phyloP scores from a whole-genome alignment of 2,113 vertebrate genomes.

The Caranx melampygus region DNA sequence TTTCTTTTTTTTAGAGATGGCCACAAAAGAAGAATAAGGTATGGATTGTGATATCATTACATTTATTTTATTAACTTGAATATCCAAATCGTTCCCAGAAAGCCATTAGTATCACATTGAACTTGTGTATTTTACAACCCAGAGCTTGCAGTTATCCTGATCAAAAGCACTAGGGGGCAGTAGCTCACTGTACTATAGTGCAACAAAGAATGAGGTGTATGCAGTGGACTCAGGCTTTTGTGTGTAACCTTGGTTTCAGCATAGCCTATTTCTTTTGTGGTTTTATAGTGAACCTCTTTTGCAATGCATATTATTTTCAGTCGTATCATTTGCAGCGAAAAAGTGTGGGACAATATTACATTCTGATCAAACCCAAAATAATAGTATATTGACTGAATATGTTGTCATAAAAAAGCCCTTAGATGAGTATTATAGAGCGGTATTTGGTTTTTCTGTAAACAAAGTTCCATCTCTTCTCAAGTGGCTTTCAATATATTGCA shows the following conservation, averaged over 20 bases:
- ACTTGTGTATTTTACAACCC: neutral
- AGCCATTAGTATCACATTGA: neutral
- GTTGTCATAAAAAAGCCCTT: slow-evolving; percentile 47
- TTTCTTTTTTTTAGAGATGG: slow-evolving; percentile 72
- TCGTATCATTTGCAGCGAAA: slow-evolving; percentile 46
- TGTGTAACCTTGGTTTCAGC: slow-evolving; percentile 66
- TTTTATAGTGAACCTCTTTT: slow-evolving; percentile 56
- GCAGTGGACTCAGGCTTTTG: slow-evolving; percentile 59
- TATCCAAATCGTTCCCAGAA: slow-evolving; percentile 4
- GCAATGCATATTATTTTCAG: slow-evolving; percentile 61
- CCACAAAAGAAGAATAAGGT: slow-evolving; percentile 75
- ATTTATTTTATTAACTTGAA: neutral
- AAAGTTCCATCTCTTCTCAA: slow-evolving; percentile 74
- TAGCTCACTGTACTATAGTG: slow-evolving; percentile 77
- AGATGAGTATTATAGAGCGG: slow-evolving; percentile 45
- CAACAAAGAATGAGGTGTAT: slow-evolving; percentile 66
- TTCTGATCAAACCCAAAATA: slow-evolving; percentile 65
- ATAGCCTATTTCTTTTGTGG: slow-evolving; percentile 58
- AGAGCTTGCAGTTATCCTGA: neutral
- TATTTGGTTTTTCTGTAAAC: slow-evolving; percentile 73
- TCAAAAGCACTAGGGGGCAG: slow-evolving; percentile 82
- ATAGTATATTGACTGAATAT: slow-evolving; percentile 67
- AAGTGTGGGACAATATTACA: slow-evolving; percentile 51
- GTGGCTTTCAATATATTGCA: slow-evolving; percentile 71
- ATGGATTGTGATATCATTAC: slow-evolving; percentile 29